Percentiles rank a stretch among this genome's conserved stretches.
These are phyloP conservation scores for Altica lythri DNA, from an alignment of 2,888 invertebrate species.

Conservation along the genomic window DNA sequence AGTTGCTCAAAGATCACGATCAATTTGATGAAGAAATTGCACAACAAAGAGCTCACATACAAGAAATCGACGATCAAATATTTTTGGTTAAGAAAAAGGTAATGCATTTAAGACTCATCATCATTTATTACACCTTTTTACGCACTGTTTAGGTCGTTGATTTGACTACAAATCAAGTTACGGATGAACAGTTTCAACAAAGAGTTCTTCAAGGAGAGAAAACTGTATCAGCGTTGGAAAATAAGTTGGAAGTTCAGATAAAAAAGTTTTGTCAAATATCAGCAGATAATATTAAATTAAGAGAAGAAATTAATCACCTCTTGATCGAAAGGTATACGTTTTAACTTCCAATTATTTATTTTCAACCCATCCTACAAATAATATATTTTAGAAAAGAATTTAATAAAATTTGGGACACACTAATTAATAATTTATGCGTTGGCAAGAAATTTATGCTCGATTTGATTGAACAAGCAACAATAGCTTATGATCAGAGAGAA, in stretches of 20 bases:
- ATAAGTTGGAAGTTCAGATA: slow-evolving; percentile 72
- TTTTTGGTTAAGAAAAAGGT: slow-evolving; percentile 45
- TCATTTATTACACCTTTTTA: background rate
- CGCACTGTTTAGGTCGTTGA: slow-evolving; percentile 31
- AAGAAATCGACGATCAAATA: slow-evolving; percentile 61
- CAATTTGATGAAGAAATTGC: slow-evolving; percentile 55
- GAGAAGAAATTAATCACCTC: slow-evolving; percentile 63
- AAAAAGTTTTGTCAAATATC: slow-evolving; percentile 77
- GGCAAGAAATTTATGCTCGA: slow-evolving; percentile 85
- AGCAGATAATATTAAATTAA: slow-evolving; percentile 71
- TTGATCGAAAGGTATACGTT: slow-evolving; percentile 5
- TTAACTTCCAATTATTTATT: too few relatives aligned
- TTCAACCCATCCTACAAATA: too few relatives aligned
- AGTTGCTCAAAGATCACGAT: slow-evolving; percentile 63
- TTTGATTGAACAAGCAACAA: slow-evolving; percentile 86
- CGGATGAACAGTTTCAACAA: slow-evolving; percentile 59
- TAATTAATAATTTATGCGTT: slow-evolving; percentile 74
- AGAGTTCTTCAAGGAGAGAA: slow-evolving; percentile 59
- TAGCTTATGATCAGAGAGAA: slow-evolving; percentile 87
- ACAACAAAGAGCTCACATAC: slow-evolving; percentile 53
- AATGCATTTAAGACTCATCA: background rate
- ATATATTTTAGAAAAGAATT: slow-evolving; percentile 72
- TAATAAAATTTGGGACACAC: slow-evolving; percentile 78
- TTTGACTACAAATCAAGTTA: slow-evolving; percentile 44
- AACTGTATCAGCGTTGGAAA: slow-evolving; percentile 71